A percentile compares a stretch with the other conserved stretches of the same genome.
Evolutionary conservation across 2,113 vertebrate species (phyloP).

Genomic region (Sebastes schlegelii): DNA sequence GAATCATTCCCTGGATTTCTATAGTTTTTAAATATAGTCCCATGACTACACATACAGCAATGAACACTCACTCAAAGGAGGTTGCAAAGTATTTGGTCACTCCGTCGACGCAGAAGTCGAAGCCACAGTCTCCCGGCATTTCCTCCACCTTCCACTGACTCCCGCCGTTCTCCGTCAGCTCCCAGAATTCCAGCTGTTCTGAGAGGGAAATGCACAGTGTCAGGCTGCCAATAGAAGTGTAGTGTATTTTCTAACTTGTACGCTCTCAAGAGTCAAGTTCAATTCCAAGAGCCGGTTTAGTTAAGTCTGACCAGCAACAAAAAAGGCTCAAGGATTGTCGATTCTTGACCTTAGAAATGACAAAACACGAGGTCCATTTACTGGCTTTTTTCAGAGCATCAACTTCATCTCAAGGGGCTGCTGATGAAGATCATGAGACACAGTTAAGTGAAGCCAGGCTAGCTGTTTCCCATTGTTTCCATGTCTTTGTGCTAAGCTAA

Average conservation of each 20-base stretch:
- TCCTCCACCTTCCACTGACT: conserved; percentile 82
- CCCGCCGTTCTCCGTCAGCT: conserved; percentile 82
- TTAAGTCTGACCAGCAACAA: background rate
- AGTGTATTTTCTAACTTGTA: background rate
- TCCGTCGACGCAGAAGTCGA: conserved; percentile 48
- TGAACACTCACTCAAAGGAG: conserved; percentile 81
- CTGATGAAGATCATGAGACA: background rate
- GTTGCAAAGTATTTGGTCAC: conserved; percentile 81
- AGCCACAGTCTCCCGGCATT: conserved; percentile 80
- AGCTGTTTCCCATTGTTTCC: too few species aligned
- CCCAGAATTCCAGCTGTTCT: conserved; percentile 83
- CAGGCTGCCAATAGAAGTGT: background rate
- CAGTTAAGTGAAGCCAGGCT: too few species aligned
- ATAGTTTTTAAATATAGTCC: background rate
- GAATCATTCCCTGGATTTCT: too few species aligned
- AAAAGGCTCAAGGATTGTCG: background rate
- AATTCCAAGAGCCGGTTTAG: background rate
- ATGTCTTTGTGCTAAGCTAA: background rate
- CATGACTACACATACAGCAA: background rate
- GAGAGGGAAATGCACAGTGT: conserved; percentile 35
- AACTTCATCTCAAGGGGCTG: background rate
- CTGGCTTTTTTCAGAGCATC: too few species aligned
- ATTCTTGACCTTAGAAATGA: background rate
- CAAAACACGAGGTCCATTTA: background rate
- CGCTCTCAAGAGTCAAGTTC: background rate